Conservation (phyloP, 2,797 vertebrate genomes). For the Tarsius wallacei region DNA sequence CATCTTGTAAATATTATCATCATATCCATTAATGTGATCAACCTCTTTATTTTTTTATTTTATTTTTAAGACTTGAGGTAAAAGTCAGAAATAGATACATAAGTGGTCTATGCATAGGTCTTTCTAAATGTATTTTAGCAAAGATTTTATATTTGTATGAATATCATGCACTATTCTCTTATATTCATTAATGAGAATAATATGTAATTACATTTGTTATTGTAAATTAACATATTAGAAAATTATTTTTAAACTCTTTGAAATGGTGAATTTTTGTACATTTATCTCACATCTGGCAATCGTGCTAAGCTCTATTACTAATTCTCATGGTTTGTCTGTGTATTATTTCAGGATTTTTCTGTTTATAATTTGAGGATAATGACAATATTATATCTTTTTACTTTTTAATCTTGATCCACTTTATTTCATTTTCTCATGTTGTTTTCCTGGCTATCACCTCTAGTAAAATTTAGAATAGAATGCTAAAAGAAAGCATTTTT, state of each 20-base stretch:
- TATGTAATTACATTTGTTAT: neutral
- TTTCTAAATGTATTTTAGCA: neutral
- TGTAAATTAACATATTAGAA: neutral
- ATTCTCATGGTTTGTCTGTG: neutral
- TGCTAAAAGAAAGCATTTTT: neutral
- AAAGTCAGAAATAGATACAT: too few relatives aligned
- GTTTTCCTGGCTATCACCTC: neutral
- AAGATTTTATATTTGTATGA: neutral
- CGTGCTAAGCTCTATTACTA: neutral
- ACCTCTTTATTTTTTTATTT: neutral
- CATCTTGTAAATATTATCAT: neutral
- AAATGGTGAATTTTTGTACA: neutral
- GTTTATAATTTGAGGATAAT: neutral
- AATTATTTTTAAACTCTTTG: neutral
- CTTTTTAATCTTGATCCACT: neutral
- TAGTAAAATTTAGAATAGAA: neutral
- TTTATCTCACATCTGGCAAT: neutral
- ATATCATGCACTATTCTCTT: neutral
- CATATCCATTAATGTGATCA: neutral
- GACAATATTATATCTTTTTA: neutral
- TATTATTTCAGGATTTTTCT: conserved; percentile 11
- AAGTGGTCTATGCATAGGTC: neutral
- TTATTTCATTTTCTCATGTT: conserved; percentile 19
- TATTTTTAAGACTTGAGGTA: too few relatives aligned
- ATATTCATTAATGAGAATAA: neutral